Base-by-base conservation (phyloP, 37 sponge, comb jelly and placozoan genomes). In the Oopsacas minuta region DNA sequence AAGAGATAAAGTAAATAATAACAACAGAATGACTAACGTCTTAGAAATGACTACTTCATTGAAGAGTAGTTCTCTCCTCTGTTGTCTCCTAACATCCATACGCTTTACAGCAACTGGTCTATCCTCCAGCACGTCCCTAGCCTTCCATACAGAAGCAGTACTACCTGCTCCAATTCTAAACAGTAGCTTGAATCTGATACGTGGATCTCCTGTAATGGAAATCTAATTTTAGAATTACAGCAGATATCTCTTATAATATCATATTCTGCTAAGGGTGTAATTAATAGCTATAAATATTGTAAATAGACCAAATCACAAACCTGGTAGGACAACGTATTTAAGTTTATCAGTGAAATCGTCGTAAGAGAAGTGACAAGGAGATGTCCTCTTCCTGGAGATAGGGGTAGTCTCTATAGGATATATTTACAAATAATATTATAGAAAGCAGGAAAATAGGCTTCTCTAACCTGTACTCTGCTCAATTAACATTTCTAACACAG, bases 71-170 rank as follows among this genome's bases (percentile, higher is more conserved):
- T 96, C 97, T 34, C 89, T 88, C 25, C 94, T 52, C 83, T 96
- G 97, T 53, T 96, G 97, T 15, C 89, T 87, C 86, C 89, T 81
- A 0, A 96, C 39, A 83, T 94, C 90, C 97, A 96, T 96, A 86
- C 89, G 90, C 86, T 96, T 96, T 38, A 96, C 86, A 8, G 97
- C 97, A 0, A 94, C 93, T 0, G 52, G 39, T 34, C 42, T 15
- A 15, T 82, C 87, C 0, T 82, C 85, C n/a, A 86, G 51, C 0
- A 86, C 23, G 53, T 91, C 87, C 12, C 85, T 17, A 0, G 94
- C 97, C 34, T 86, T 89, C 38, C 86, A 90, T 46, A 96, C 97
- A 37, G 53, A 37, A 0, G 94, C 92, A 0, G 97, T 94, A 20
- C 94, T 94, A 0, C 97, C 97, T 25, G 32, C 28, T n/a, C 75